phyloP scores from a whole-genome alignment of 1,140 invertebrate species.

The Pogonomyrmex californicus region DNA sequence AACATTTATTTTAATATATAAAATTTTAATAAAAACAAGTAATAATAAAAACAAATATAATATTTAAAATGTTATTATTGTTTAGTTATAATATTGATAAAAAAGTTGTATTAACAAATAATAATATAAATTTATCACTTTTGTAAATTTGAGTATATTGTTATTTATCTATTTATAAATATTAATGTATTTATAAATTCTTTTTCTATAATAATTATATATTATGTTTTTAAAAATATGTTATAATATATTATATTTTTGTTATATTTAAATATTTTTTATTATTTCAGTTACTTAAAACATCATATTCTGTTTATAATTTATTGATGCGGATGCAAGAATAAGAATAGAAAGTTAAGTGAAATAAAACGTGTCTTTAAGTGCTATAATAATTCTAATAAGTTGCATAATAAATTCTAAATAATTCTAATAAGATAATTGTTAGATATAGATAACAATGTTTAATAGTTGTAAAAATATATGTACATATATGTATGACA shows the following conservation, averaged over 20 bases:
- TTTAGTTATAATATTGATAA: neutral
- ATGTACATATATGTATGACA: neutral
- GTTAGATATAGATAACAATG: neutral
- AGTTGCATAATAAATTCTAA: neutral
- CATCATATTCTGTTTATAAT: constrained; percentile 69
- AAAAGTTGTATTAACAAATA: neutral
- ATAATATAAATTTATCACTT: neutral
- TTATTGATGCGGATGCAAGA: constrained; percentile 32
- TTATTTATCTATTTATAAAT: neutral
- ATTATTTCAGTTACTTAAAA: constrained; percentile 67
- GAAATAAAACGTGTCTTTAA: neutral
- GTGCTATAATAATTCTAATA: neutral
- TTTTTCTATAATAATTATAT: no score
- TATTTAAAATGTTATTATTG: neutral
- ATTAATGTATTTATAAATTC: neutral
- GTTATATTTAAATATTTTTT: neutral
- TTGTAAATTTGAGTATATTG: neutral
- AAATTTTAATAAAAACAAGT: neutral
- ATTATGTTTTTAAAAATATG: no score
- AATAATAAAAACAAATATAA: neutral
- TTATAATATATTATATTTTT: no score
- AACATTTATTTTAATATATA: neutral
- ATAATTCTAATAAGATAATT: neutral
- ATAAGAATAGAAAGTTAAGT: neutral
- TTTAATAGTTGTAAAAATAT: neutral